A percentile compares a stretch with the other conserved stretches of the same genome.
Conservation (phyloP, 2,888 invertebrate species). For the Xanthorhoe spadicearia region DNA sequence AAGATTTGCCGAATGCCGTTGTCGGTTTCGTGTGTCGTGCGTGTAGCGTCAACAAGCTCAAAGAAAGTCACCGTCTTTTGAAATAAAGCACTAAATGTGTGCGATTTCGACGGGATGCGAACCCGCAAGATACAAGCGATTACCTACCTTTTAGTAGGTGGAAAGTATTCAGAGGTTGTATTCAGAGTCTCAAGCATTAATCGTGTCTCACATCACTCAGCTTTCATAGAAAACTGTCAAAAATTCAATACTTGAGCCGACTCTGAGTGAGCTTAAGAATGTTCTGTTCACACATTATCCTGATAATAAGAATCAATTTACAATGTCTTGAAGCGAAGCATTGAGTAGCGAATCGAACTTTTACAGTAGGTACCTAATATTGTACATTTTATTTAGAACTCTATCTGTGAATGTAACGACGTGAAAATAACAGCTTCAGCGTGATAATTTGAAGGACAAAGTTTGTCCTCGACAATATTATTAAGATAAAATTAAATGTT, state of each 20-base stretch:
- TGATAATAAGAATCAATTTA: neutral
- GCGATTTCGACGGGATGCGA: no score
- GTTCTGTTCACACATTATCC: neutral
- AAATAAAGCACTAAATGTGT: neutral
- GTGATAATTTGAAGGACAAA: neutral
- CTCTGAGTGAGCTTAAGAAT: no score
- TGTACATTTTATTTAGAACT: neutral
- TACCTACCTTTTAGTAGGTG: no score
- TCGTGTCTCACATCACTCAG: no score
- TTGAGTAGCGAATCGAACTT: neutral
- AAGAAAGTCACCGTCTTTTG: conserved; percentile 14
- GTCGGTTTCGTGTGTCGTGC: no score
- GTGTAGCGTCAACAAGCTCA: conserved; percentile 40
- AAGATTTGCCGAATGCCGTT: conserved; percentile 37
- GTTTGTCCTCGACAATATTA: neutral
- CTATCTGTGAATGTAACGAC: neutral
- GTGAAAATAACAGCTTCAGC: neutral
- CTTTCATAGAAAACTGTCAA: no score
- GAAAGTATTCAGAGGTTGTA: no score
- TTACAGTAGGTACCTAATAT: neutral
- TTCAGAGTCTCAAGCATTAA: no score
- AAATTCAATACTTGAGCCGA: no score
- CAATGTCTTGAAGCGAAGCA: neutral
- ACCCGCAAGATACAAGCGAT: no score
- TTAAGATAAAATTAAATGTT: neutral